Percentiles rank a stretch among this genome's conserved stretches.
phyloP scores from a whole-genome alignment of 2,888 invertebrate genomes.

The Drosophila crucigera region DNA sequence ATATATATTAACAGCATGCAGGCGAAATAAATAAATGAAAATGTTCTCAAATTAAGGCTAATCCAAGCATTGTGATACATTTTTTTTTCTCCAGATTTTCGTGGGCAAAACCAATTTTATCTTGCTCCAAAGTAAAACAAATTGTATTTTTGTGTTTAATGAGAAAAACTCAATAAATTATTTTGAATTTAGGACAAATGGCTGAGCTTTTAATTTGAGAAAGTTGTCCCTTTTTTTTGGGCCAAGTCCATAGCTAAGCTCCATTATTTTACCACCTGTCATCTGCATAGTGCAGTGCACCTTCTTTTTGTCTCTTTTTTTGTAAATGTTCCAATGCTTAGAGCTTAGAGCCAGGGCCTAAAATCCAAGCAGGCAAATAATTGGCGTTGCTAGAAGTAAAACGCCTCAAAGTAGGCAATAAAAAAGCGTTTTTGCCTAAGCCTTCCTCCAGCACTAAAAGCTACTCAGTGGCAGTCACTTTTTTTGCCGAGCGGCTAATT shows the following conservation, averaged over 20 bases:
- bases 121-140: neutral
- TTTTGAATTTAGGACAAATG: neutral
- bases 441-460: conserved; percentile 71
- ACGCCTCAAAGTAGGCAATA: conserved; percentile 60
- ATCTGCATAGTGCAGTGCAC: conserved; percentile 21
- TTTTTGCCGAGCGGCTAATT: conserved; percentile 64
- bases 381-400: conserved; percentile 34
- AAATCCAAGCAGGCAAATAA: conserved; percentile 55
- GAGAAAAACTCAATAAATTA: neutral
- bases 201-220: neutral
- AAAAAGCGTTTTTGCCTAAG: conserved; percentile 54
- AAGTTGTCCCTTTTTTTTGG: conserved; percentile 9
- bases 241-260: conserved; percentile 11
- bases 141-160: neutral
- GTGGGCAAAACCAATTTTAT: neutral
- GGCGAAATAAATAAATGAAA: conserved; percentile 27
- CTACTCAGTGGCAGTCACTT: conserved; percentile 55
- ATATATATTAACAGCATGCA: conserved; percentile 21
- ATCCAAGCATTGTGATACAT: neutral
- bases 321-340: conserved; percentile 7
- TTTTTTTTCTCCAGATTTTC: neutral
- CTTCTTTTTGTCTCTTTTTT: neutral
- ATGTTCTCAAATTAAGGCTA: neutral
- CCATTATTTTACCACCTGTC: conserved; percentile 37
- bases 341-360: conserved; percentile 29